A percentile compares a stretch with the other conserved stretches of the same genome.
These are phyloP conservation scores for Kryptopterus vitreolus DNA, from an alignment of 2,797 vertebrate species.

Conservation along the genomic window DNA sequence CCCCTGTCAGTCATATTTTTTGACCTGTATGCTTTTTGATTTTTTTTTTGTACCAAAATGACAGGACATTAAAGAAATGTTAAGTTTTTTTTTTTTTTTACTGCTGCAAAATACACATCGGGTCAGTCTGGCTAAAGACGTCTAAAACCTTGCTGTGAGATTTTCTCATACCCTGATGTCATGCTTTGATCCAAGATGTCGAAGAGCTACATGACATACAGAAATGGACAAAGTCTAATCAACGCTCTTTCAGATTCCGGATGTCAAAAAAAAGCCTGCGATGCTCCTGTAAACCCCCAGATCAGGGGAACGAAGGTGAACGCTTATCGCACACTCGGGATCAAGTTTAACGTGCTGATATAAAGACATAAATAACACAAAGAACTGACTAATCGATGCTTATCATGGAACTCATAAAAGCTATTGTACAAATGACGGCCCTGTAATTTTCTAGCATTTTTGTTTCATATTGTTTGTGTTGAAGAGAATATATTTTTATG, in stretches of 20 bases:
- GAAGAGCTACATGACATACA: neutral
- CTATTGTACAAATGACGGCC: too few species aligned
- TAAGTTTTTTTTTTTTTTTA: neutral
- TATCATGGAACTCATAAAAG: neutral
- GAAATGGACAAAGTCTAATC: neutral
- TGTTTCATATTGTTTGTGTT: too few species aligned
- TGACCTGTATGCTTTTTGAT: neutral
- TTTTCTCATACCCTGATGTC: conserved; percentile 1
- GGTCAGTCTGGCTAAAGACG: neutral
- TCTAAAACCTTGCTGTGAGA: neutral
- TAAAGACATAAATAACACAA: neutral
- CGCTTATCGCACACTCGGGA: neutral
- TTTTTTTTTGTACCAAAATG: neutral
- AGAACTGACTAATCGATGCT: neutral
- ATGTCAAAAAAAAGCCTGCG: neutral
- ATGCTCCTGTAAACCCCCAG: neutral
- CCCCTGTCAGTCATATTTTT: neutral
- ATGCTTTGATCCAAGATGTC: neutral
- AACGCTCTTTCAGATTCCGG: neutral
- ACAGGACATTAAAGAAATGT: neutral
- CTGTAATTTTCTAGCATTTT: too few species aligned
- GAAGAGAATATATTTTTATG: too few species aligned
- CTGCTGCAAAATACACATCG: neutral
- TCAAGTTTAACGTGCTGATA: conserved; percentile 3
- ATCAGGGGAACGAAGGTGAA: neutral